phyloP scores from a whole-genome alignment of 2,797 vertebrate genomes.

The Acipenser transmontanus region DNA sequence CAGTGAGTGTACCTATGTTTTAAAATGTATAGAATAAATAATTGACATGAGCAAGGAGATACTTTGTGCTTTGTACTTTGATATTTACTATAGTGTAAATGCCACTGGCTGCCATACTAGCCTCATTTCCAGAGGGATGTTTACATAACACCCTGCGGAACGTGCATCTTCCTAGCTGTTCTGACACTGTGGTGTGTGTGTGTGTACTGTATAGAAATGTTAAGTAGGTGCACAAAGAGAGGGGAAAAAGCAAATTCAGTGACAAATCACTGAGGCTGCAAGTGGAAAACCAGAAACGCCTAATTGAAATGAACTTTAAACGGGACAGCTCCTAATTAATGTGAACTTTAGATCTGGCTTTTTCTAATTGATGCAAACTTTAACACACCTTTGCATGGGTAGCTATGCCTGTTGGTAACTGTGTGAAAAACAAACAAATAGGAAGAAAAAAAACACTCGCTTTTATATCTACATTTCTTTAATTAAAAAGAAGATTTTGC shows the following conservation, averaged over 20 bases:
- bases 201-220: conserved; percentile 38
- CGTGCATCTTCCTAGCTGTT: conserved; percentile 30
- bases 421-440: conserved; percentile 7
- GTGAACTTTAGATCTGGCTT: conserved; percentile 59
- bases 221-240: conserved; percentile 27
- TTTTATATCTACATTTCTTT: too few relatives aligned
- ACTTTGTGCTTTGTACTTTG: too few relatives aligned
- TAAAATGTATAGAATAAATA: too few relatives aligned
- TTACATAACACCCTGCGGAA: conserved; percentile 38
- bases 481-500: too few relatives aligned
- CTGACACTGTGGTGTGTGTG: conserved; percentile 29
- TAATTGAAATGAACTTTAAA: conserved; percentile 92
- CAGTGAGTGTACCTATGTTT: too few relatives aligned
- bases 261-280: conserved; percentile 68
- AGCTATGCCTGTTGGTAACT: neutral
- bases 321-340: conserved; percentile 68
- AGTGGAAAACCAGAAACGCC: conserved; percentile 64
- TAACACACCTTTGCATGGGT: conserved; percentile 24
- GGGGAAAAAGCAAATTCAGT: conserved; percentile 27
- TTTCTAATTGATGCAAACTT: conserved; percentile 55
- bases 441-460: neutral
- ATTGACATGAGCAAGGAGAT: too few relatives aligned
- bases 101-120: conserved; percentile 10
- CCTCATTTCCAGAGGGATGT: conserved; percentile 14
- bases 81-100: conserved; percentile 2